Percentiles rank a stretch among this genome's conserved stretches.
Conservation (phyloP, 2,113 vertebrate species). For the Cavia aperea region DNA sequence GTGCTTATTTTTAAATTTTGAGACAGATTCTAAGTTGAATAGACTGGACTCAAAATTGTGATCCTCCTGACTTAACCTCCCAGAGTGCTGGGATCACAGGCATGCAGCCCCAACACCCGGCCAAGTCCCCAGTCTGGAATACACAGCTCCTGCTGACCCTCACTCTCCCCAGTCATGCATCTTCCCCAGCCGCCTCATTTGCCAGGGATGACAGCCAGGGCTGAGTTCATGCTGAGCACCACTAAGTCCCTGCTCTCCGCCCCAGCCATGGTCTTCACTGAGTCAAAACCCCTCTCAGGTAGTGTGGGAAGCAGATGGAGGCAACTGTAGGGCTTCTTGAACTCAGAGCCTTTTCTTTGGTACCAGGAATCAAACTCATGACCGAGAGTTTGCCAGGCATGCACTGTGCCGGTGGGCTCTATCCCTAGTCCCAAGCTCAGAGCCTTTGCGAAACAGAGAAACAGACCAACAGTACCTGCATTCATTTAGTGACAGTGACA, state of each 20-base stretch:
- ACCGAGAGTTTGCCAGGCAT: too few species aligned
- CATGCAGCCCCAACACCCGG: neutral
- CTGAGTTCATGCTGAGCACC: neutral
- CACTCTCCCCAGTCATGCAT: too few species aligned
- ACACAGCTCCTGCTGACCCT: too few species aligned
- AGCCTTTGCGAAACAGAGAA: neutral
- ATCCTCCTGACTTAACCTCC: too few species aligned
- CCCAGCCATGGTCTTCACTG: neutral
- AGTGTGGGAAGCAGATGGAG: neutral
- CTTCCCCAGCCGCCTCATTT: too few species aligned
- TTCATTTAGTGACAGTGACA: neutral
- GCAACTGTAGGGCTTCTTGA: neutral
- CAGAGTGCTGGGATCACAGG: neutral
- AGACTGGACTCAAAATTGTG: too few species aligned
- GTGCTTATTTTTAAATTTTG: neutral
- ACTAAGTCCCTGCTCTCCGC: neutral
- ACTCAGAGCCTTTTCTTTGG: neutral
- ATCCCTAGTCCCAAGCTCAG: neutral
- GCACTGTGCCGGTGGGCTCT: too few species aligned
- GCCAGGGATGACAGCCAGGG: neutral
- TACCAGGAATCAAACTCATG: too few species aligned
- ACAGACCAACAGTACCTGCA: neutral
- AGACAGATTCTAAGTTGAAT: neutral
- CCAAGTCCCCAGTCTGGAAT: neutral
- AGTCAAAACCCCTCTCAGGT: neutral